phyloP scores from a whole-genome alignment of 2,888 invertebrate species.

The Drosophila lacicola region DNA sequence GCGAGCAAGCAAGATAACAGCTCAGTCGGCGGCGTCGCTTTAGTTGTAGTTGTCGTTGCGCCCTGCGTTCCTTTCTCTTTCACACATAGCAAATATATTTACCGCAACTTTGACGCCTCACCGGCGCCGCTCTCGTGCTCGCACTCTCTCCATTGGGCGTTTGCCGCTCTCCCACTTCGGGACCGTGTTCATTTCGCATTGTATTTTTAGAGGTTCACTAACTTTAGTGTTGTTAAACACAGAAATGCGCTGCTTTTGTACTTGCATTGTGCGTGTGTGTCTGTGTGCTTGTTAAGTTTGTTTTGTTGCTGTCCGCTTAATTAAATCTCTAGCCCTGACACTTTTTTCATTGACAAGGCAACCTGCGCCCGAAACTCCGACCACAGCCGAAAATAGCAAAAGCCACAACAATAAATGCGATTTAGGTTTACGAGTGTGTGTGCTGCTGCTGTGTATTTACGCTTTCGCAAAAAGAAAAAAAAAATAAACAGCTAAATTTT shows the following conservation, averaged over 20 bases:
- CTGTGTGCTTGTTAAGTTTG: constrained; percentile 27
- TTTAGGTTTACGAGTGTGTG: constrained; percentile 56
- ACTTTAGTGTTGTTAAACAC: constrained; percentile 51
- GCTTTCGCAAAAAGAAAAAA: constrained; percentile 53
- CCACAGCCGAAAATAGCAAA: constrained; percentile 52
- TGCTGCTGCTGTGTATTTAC: constrained; percentile 46
- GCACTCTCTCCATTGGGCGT: constrained; percentile 19
- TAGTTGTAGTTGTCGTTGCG: constrained; percentile 3
- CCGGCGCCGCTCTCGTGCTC: constrained; percentile 34
- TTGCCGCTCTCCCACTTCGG: constrained; percentile 19
- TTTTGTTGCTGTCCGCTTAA: constrained; percentile 65
- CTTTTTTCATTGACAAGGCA: constrained; percentile 81
- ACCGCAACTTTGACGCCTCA: constrained; percentile 40
- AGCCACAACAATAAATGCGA: constrained; percentile 66
- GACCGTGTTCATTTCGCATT: constrained; percentile 34
- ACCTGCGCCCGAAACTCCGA: constrained; percentile 48
- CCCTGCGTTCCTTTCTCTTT: constrained; percentile 47
- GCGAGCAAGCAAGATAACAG: constrained; percentile 20
- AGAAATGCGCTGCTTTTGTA: constrained; percentile 15
- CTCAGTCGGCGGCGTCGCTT: constrained; percentile 16
- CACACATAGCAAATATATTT: constrained; percentile 39
- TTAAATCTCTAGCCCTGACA: constrained; percentile 80
- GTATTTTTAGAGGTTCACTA: constrained; percentile 77
- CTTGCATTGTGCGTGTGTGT: not conserved
- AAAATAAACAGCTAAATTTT: constrained; percentile 22